A percentile compares a stretch with the other conserved stretches of the same genome.
Evolutionary conservation across 2,888 invertebrate genomes (phyloP).

Genomic region (Phyllotreta cruciferae): DNA sequence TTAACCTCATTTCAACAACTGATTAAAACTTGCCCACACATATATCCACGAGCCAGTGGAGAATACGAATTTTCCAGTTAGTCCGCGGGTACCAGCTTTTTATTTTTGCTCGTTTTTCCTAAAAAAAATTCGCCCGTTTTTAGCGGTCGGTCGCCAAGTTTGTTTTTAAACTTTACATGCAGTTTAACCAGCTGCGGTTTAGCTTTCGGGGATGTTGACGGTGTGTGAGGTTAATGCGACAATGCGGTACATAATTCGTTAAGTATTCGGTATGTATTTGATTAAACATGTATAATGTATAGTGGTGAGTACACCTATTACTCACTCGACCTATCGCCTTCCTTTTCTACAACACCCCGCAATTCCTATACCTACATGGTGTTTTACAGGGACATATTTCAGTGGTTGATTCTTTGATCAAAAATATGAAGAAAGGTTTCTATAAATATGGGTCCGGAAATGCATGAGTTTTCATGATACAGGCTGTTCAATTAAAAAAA

Average conservation of each 20-base stretch:
- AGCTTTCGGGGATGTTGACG: neutral
- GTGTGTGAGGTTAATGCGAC: neutral
- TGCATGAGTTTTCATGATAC: no score
- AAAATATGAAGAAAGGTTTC: no score
- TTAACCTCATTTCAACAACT: constrained; percentile 10
- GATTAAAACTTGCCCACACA: constrained; percentile 5
- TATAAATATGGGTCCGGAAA: no score
- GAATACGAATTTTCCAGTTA: constrained; percentile 8
- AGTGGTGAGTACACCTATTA: no score
- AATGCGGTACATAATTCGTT: neutral
- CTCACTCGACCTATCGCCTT: no score
- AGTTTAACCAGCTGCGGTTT: constrained; percentile 10
- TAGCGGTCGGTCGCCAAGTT: constrained; percentile 3
- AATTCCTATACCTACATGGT: no score
- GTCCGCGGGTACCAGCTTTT: neutral
- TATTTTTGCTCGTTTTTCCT: neutral
- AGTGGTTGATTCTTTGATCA: no score
- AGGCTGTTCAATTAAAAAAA: no score
- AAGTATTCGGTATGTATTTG: no score
- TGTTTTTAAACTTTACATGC: constrained; percentile 1
- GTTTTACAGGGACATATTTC: no score
- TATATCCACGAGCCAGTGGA: neutral
- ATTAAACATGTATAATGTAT: no score
- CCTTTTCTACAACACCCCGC: no score
- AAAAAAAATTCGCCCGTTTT: neutral